A percentile compares a stretch with the other conserved stretches of the same genome.
These are phyloP conservation scores for Phrixothrix hirtus DNA, from an alignment of 2,888 invertebrate genomes.

Conservation along the genomic window DNA sequence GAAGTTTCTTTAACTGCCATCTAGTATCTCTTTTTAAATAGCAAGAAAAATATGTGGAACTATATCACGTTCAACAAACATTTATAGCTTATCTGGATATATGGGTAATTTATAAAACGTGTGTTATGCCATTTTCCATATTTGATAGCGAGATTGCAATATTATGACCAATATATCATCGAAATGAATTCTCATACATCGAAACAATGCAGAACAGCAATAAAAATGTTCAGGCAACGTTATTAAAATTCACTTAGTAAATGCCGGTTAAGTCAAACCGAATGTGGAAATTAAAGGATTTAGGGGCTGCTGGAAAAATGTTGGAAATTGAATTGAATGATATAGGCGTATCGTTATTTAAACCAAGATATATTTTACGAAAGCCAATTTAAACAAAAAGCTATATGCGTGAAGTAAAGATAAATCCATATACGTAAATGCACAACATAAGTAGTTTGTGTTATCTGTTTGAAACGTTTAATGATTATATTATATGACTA, in stretches of 20 bases:
- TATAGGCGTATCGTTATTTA: no score
- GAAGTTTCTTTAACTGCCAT: no score
- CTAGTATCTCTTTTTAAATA: constrained; percentile 10
- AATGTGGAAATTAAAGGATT: neutral
- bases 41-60: constrained; percentile 24
- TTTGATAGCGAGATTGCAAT: constrained; percentile 42
- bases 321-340: no score
- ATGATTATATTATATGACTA: no score
- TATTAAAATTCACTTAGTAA: constrained; percentile 39
- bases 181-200: constrained; percentile 37
- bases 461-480: no score
- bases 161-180: constrained; percentile 43
- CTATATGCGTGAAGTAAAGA: no score
- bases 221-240: constrained; percentile 35
- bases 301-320: neutral
- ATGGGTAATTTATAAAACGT: constrained; percentile 40
- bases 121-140: constrained; percentile 40
- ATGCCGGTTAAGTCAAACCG: constrained; percentile 6
- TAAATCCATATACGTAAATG: no score
- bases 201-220: constrained; percentile 31
- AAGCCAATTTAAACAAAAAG: no score
- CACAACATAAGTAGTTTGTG: no score
- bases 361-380: no score
- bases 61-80: constrained; percentile 35
- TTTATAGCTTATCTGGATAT: constrained; percentile 39